Evolutionary conservation across 2,888 invertebrate genomes (phyloP).

Genomic region (Limenitis camilla): DNA sequence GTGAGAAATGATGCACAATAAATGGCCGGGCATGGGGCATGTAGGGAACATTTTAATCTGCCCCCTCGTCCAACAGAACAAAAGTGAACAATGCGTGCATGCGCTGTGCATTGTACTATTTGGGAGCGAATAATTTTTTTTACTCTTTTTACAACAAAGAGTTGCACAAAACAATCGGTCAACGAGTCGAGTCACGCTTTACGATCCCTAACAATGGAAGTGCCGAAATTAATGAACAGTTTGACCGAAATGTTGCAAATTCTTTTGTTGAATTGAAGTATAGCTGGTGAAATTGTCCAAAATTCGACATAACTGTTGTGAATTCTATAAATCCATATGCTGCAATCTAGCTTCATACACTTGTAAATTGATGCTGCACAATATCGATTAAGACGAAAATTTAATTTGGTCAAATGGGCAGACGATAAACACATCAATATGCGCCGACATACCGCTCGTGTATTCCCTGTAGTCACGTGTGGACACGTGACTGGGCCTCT

Average conservation of each 20-base stretch:
- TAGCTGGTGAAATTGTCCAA: constrained; percentile 9
- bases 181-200: constrained; percentile 50
- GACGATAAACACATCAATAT: constrained; percentile 34
- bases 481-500: constrained; percentile 30
- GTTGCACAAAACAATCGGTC: constrained; percentile 52
- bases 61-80: constrained; percentile 34
- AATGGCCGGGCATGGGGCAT: constrained; percentile 35
- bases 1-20: constrained; percentile 31
- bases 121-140: constrained; percentile 37
- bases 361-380: background rate
- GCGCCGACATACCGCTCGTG: constrained; percentile 15
- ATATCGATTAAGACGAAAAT: constrained; percentile 22
- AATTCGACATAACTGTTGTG: background rate
- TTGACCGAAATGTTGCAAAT: constrained; percentile 26
- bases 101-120: constrained; percentile 45
- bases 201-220: constrained; percentile 47
- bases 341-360: no score
- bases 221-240: constrained; percentile 60
- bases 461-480: constrained; percentile 21
- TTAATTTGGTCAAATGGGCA: constrained; percentile 15
- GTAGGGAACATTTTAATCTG: constrained; percentile 43
- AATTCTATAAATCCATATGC: no score
- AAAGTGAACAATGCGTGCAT: constrained; percentile 45
- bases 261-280: constrained; percentile 8
- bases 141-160: constrained; percentile 41